Conservation (phyloP, 2,113 vertebrate genomes). For the Actinemys pallida region DNA sequence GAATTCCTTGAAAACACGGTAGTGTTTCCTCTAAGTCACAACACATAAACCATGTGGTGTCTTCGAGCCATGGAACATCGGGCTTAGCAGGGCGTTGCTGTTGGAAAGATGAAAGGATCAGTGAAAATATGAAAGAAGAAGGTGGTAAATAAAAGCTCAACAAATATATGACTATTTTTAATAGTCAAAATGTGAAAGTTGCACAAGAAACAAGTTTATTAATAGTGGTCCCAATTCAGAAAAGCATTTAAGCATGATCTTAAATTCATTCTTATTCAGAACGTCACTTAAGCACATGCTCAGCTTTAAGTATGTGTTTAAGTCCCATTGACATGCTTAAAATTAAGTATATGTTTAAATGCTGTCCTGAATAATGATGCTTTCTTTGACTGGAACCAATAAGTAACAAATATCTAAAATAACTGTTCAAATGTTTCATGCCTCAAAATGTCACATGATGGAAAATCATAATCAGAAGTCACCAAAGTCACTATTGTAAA, state of each 20-base stretch:
- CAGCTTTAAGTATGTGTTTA: not conserved
- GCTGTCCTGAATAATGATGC: not conserved
- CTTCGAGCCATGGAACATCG: slow-evolving; percentile 78
- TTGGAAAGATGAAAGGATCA: not conserved
- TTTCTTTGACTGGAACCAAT: not conserved
- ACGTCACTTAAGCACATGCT: not conserved
- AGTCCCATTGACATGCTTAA: accelerated
- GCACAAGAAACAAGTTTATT: not conserved
- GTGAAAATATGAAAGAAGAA: not conserved
- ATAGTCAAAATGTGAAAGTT: not conserved
- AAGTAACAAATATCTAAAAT: not conserved
- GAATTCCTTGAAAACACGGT: slow-evolving; percentile 81
- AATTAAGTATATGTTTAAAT: not conserved
- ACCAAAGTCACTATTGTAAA: not conserved
- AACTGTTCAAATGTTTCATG: not conserved
- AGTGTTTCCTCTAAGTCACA: slow-evolving; percentile 82
- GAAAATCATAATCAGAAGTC: not conserved
- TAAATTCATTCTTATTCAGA: not conserved
- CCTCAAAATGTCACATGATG: not conserved
- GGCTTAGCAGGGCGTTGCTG: slow-evolving; percentile 78
- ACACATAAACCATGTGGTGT: slow-evolving; percentile 79
- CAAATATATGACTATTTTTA: not conserved
- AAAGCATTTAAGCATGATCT: not conserved
- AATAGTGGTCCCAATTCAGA: not conserved
- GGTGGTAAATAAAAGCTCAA: not conserved